These are phyloP conservation scores for Platyscapa corneri DNA, from an alignment of 1,140 invertebrate species.

Conservation along the genomic window DNA sequence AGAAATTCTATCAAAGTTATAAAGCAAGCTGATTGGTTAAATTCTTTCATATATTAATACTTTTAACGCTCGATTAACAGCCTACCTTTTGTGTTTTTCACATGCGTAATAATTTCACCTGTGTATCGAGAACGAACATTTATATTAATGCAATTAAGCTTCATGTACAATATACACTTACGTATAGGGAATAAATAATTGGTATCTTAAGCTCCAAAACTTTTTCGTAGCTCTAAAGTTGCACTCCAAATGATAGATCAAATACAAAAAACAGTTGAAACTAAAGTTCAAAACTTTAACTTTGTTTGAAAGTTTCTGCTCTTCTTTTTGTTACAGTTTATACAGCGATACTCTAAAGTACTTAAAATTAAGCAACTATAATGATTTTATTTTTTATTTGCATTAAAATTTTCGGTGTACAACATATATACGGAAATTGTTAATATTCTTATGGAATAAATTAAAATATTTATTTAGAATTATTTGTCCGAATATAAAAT, in stretches of 20 bases:
- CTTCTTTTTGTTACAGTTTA: neutral
- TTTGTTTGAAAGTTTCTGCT: slow-evolving; percentile 28
- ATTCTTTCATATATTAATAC: neutral
- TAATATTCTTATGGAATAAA: too few species aligned
- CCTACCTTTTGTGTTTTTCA: slow-evolving; percentile 27
- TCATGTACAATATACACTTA: slow-evolving; percentile 35
- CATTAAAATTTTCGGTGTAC: too few species aligned
- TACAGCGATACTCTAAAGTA: neutral
- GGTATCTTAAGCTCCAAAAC: neutral
- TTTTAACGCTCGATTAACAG: neutral
- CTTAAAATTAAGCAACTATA: too few species aligned
- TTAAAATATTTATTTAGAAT: too few species aligned
- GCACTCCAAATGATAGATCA: slow-evolving; percentile 28
- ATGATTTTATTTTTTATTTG: too few species aligned
- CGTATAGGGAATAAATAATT: neutral
- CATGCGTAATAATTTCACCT: slow-evolving; percentile 29
- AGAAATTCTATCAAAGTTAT: neutral
- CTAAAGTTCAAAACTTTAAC: slow-evolving; percentile 35
- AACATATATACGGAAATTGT: too few species aligned
- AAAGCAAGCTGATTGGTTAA: neutral
- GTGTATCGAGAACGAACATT: neutral
- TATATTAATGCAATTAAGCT: slow-evolving; percentile 16
- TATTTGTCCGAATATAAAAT: neutral
- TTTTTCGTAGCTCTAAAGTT: slow-evolving; percentile 32
- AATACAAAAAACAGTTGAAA: slow-evolving; percentile 26